phyloP scores from a whole-genome alignment of 2,888 invertebrate species.

The Ochropleura plecta region DNA sequence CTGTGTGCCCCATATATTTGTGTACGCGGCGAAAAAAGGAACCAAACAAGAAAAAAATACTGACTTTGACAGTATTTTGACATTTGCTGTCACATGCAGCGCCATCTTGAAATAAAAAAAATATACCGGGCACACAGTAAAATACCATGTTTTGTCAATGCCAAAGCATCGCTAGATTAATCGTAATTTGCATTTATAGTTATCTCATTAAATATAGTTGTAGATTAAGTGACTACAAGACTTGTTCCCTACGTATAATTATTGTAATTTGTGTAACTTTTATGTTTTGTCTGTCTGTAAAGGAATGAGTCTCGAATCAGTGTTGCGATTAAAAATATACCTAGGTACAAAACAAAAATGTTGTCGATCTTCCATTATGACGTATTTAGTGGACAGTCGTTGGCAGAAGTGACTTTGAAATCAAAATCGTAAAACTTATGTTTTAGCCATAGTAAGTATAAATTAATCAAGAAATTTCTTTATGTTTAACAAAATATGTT shows the following conservation, averaged over 20 bases:
- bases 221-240: slow-evolving; percentile 88
- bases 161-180: slow-evolving; percentile 91
- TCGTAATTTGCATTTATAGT: slow-evolving; percentile 90
- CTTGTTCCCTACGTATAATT: slow-evolving; percentile 87
- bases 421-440: neutral
- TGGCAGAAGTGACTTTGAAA: slow-evolving; percentile 48
- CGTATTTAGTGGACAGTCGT: slow-evolving; percentile 65
- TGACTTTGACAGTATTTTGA: slow-evolving; percentile 8
- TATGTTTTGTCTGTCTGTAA: slow-evolving; percentile 79
- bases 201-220: slow-evolving; percentile 89
- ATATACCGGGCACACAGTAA: slow-evolving; percentile 44
- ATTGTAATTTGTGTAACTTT: slow-evolving; percentile 78
- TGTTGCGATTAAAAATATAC: slow-evolving; percentile 68
- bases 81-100: neutral
- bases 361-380: slow-evolving; percentile 70
- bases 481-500: neutral
- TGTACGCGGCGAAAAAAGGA: neutral
- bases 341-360: slow-evolving; percentile 63
- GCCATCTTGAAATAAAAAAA: slow-evolving; percentile 14
- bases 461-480: neutral
- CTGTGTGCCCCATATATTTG: slow-evolving; percentile 53
- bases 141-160: slow-evolving; percentile 90
- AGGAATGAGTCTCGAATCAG: slow-evolving; percentile 86
- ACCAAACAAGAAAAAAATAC: neutral
- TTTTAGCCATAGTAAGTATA: neutral